Base-by-base conservation (phyloP, 2,888 invertebrate genomes). In the Oithona nana region DNA sequence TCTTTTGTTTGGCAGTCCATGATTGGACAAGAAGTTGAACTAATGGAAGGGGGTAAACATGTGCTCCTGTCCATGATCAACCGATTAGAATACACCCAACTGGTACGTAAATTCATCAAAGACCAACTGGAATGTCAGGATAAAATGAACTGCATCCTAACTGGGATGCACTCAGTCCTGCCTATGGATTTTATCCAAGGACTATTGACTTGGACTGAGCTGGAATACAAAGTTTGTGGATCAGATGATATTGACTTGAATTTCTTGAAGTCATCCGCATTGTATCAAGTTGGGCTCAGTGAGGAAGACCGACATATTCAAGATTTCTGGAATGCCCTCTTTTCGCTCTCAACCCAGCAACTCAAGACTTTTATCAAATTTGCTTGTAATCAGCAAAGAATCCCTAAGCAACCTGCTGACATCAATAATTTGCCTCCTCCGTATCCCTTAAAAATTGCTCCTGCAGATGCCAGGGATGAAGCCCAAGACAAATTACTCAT, bases 381-480 rank as follows among this genome's bases (percentile, higher is more conserved):
- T 68, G 71, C 72, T 22, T 71, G 72, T 66, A 73, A 72, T 68
- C 73, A 73, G 67, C 72, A 73, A 61, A 68, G 73, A 29, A 70
- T 73, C 16, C 73, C 72, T 2, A 70, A 72, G 72, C 65, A 71
- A 71, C 0, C 72, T 72, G 8, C 6, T 11, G 39, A 39, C 39
- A 11, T 6, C 16, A 39, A 39, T 39, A 65, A 68, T 68, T 58
- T 70, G 70, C 59, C 71, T 71, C 73, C 72, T 11, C 73, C 73
- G 3, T 73, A 72, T 65, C 73, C 73, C 20, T 72, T 73, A 72
- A 73, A 72, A 66, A 72, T 73, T 57, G 73, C 73, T 1, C 73
- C 73, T 24, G 72, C 73, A 8, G 72, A 72, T 68, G 71, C 71
- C 28, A 26, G 29, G 1, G 57, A 63, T n/a, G 63, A 50, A 28